phyloP scores from a whole-genome alignment of 2,113 vertebrate species.

The Ursus arctos region DNA sequence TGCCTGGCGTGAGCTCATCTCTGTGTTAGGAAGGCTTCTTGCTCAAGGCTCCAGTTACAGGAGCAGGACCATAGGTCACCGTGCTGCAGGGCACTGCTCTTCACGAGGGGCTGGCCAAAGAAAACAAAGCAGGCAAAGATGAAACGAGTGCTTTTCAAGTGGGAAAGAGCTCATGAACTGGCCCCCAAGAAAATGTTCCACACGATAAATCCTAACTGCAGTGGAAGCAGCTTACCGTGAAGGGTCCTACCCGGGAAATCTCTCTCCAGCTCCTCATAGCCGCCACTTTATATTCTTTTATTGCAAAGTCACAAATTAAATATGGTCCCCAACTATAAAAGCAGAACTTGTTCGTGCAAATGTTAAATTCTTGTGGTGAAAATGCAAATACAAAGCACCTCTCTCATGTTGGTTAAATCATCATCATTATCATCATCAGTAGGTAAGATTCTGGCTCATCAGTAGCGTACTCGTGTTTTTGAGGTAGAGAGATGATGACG shows the following conservation, averaged over 20 bases:
- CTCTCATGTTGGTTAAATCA: neutral
- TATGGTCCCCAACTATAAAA: neutral
- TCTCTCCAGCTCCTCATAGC: neutral
- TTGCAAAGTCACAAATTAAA: neutral
- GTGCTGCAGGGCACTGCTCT: neutral
- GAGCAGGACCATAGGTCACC: neutral
- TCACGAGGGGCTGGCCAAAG: constrained; percentile 17
- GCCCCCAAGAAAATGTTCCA: constrained; percentile 1
- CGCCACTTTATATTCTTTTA: neutral
- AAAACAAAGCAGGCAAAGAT: constrained; percentile 57
- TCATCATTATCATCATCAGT: neutral
- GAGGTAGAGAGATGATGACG: neutral
- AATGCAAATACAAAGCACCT: neutral
- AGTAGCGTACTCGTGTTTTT: neutral
- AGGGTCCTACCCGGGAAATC: neutral
- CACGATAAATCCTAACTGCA: neutral
- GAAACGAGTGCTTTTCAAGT: constrained; percentile 51
- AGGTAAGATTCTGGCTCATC: neutral
- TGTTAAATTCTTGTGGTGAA: neutral
- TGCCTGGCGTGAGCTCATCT: neutral
- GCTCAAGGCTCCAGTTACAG: neutral
- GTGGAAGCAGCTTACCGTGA: constrained; percentile 11
- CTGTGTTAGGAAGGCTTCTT: neutral
- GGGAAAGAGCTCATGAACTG: constrained; percentile 15
- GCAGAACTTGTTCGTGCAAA: neutral